A percentile compares a stretch with the other conserved stretches of the same genome.
Conservation (phyloP, 2,797 vertebrate genomes). For the Hydrophis major region DNA sequence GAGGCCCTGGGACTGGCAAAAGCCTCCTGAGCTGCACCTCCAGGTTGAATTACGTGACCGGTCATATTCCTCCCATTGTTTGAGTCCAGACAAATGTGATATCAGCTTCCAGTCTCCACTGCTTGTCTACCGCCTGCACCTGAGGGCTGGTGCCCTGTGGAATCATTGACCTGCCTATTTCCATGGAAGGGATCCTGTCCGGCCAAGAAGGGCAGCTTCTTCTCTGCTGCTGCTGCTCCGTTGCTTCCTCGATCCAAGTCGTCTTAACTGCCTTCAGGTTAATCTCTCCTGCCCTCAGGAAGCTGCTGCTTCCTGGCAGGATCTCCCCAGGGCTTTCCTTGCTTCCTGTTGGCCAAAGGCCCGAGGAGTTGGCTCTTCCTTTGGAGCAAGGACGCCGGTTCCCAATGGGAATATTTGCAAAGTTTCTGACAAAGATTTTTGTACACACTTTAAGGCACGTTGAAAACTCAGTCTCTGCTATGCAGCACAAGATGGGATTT, state of each 20-base stretch:
- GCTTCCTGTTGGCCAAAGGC: neutral
- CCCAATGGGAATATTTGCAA: neutral
- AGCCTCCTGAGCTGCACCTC: neutral
- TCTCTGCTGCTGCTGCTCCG: neutral
- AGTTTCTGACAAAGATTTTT: neutral
- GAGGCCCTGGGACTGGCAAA: neutral
- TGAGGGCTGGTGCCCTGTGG: neutral
- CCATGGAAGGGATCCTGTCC: neutral
- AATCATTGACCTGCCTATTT: neutral
- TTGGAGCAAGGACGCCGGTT: accelerated
- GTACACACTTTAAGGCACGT: neutral
- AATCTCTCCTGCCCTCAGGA: neutral
- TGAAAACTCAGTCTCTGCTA: neutral
- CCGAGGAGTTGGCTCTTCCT: neutral
- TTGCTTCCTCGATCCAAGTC: neutral
- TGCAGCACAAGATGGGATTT: neutral
- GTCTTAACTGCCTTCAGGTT: neutral
- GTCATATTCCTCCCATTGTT: neutral
- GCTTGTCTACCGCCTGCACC: neutral
- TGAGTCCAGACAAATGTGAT: neutral
- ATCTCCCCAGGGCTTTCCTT: neutral
- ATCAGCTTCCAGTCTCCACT: neutral
- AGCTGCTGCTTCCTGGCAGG: neutral
- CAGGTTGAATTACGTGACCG: neutral
- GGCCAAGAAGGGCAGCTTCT: neutral